These are phyloP conservation scores for Hipparchia sbordonii DNA, from an alignment of 2,888 invertebrate species.

Conservation along the genomic window DNA sequence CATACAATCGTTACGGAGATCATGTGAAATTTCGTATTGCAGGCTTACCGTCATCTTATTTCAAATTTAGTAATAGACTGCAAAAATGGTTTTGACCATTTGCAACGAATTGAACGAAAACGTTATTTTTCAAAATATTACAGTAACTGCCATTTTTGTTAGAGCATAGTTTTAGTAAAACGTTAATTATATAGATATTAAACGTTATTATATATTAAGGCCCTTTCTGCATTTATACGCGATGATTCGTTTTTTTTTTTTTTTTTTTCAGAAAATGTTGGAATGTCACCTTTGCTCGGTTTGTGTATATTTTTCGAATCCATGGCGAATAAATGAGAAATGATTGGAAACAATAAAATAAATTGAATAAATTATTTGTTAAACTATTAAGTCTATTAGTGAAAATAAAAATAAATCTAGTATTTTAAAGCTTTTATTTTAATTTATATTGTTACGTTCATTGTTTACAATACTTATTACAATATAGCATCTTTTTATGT, in stretches of 20 bases:
- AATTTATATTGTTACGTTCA: neutral
- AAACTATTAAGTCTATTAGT: no score
- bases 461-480: neutral
- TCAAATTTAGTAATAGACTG: neutral
- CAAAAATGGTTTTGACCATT: neutral
- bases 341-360: neutral
- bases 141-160: constrained; percentile 24
- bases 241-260: neutral
- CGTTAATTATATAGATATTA: no score
- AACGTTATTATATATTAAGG: neutral
- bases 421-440: no score
- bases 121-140: neutral
- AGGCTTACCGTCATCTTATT: no score
- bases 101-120: neutral
- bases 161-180: neutral
- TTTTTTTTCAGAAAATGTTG: neutral
- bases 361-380: no score
- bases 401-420: no score
- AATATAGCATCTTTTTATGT: no score
- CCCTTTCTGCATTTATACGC: constrained; percentile 3
- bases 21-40: neutral
- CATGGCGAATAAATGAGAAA: neutral
- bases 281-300: no score
- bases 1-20: neutral
- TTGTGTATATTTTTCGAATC: neutral